These are phyloP conservation scores for Conopomorpha cramerella DNA, from an alignment of 1,140 invertebrate genomes.

Conservation along the genomic window DNA sequence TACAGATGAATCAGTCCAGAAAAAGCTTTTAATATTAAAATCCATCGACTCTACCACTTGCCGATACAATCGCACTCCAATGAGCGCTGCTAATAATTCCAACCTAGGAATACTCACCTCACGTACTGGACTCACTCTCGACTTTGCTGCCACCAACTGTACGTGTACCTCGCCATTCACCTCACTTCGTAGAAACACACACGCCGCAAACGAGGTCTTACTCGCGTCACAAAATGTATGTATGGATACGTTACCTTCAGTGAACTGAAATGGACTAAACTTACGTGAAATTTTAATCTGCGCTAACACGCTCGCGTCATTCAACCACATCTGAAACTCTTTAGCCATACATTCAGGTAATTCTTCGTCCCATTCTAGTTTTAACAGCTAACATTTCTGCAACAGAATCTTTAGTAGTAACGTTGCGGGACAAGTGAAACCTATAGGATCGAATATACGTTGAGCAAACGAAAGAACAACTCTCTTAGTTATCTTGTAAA, in stretches of 20 bases:
- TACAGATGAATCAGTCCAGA: conserved; percentile 4
- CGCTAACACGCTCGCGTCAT: background rate
- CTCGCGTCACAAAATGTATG: conserved; percentile 7
- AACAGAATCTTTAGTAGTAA: conserved; percentile 5
- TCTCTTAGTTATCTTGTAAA: conserved; percentile 6
- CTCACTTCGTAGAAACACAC: conserved; percentile 1
- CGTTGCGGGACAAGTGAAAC: conserved; percentile 3
- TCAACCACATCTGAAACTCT: conserved; percentile 1
- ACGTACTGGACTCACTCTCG: conserved; percentile 3
- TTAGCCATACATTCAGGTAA: background rate
- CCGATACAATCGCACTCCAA: background rate
- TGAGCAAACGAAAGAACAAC: conserved; percentile 5
- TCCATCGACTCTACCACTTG: conserved; percentile 1
- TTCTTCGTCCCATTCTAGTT: conserved; percentile 5
- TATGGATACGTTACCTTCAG: background rate
- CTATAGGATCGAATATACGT: conserved; percentile 8
- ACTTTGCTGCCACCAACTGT: conserved; percentile 1
- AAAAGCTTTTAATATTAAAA: background rate
- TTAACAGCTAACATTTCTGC: conserved; percentile 3
- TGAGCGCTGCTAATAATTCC: conserved; percentile 5
- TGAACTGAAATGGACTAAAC: background rate
- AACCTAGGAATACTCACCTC: conserved; percentile 4
- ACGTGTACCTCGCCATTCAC: background rate
- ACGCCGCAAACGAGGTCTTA: conserved; percentile 2
- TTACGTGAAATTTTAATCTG: background rate